Base-by-base conservation (phyloP, 2,113 vertebrate species). In the Heptranchias perlo region DNA sequence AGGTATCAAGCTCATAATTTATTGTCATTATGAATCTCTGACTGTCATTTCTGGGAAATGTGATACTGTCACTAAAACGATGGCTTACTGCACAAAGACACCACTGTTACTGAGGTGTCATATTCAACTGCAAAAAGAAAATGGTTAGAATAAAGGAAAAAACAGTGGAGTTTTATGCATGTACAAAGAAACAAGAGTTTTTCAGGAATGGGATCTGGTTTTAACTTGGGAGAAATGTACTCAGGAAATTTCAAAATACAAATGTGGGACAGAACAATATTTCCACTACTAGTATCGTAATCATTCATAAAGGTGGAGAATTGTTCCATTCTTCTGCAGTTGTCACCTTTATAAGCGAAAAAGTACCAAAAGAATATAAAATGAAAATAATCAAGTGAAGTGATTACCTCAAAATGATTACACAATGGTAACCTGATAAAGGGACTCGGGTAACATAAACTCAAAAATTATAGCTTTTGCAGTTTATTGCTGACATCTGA, bases 331-430 rank as follows among this genome's bases (percentile, higher is more conserved):
- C 52, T 31, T 52, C 10, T 13, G 25, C 49, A 89, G 23, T 28
- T 10, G 25, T 89, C 13, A 52, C 47, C 86, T 89, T 54, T 54
- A 89, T 31, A 31, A 28, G 49, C 49, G 10, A n/a, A 94, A 49
- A 67, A 65, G 8, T 7, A 49, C 93, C 23, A 16, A 94, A 61
- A 61, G 16, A 64, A 94, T 94, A n/a, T 39, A 54, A 62, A 64
- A 94, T 44, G 14, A 54, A 62, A 94, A 94, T 89, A 94, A 94
- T 89, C 58, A 44, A 94, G n/a, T 39, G 61, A 93, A 93, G 21
- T 44, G 21, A 64, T 39, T 94, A 44, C 3, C 35, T 64, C 35
- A 62, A 94, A 39, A 44, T 94, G n/a, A 92, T 65, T 35, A 54
- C 49, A 94, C n/a, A 65, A 44, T 94, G 39, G 35, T 94, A 65